These are phyloP conservation scores for Spatula versicolor DNA, from an alignment of 2,797 vertebrate genomes.

Conservation along the genomic window DNA sequence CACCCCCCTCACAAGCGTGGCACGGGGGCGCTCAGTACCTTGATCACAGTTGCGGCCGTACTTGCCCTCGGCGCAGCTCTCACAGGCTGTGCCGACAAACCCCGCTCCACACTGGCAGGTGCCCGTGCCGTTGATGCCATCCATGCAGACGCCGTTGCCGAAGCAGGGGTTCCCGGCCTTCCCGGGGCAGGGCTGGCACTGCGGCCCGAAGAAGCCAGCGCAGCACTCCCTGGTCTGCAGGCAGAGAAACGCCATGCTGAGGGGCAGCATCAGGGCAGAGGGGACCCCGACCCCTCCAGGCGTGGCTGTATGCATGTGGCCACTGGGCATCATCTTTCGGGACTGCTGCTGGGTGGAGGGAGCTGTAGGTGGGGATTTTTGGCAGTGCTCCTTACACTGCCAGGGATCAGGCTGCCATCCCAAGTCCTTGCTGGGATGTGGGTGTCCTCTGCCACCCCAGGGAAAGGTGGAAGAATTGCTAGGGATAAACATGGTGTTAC, in stretches of 20 bases:
- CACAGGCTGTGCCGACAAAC: conserved; percentile 88
- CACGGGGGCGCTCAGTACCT: conserved; percentile 74
- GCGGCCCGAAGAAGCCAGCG: conserved; percentile 85
- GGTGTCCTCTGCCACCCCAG: neutral
- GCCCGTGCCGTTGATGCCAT: conserved; percentile 86
- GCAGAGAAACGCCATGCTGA: neutral
- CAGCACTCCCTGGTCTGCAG: conserved; percentile 87
- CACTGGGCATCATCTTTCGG: rapidly evolving
- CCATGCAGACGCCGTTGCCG: conserved; percentile 86
- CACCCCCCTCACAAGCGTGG: neutral
- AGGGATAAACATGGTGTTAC: neutral
- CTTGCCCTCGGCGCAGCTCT: conserved; percentile 82
- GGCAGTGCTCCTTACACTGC: neutral
- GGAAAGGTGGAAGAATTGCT: neutral
- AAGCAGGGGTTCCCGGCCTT: conserved; percentile 79
- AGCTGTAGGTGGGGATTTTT: neutral
- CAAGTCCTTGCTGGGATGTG: neutral
- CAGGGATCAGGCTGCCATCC: neutral
- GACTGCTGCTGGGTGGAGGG: neutral
- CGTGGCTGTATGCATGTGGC: neutral
- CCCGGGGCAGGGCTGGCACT: conserved; percentile 91
- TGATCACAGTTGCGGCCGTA: conserved; percentile 90
- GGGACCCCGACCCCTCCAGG: too few species aligned
- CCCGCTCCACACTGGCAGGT: conserved; percentile 82
- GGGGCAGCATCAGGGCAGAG: rapidly evolving